Evolutionary conservation across 2,113 vertebrate genomes (phyloP).

Genomic region (Limanda limanda): DNA sequence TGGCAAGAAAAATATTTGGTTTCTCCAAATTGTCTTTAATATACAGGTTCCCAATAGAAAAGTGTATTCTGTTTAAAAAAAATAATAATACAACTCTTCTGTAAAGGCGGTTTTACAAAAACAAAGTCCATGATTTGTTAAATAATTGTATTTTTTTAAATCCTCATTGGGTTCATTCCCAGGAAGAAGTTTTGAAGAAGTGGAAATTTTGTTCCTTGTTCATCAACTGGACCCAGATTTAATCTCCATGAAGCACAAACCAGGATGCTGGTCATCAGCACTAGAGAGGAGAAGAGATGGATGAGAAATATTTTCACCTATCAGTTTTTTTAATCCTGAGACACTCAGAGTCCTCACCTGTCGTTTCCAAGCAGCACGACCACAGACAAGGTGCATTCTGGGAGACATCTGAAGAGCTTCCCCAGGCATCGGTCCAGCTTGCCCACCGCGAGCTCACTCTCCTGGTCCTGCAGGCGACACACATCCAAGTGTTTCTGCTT

Average conservation of each 20-base stretch:
- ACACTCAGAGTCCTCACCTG: conserved; percentile 74
- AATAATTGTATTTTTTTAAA: too few species aligned
- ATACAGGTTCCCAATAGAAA: too few species aligned
- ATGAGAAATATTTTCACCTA: not conserved
- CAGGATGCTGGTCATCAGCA: conserved; percentile 39
- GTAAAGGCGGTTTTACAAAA: too few species aligned
- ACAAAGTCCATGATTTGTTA: too few species aligned
- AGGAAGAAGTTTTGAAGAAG: not conserved
- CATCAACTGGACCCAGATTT: conserved; percentile 38
- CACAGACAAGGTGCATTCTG: conserved; percentile 83
- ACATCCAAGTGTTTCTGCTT: too few species aligned
- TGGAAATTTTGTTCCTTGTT: not conserved
- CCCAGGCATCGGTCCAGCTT: conserved; percentile 82
- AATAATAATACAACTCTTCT: too few species aligned
- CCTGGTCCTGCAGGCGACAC: conserved; percentile 70
- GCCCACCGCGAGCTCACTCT: conserved; percentile 76
- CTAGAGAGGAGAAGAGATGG: conserved; percentile 39
- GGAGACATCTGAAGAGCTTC: conserved; percentile 85
- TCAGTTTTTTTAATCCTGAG: not conserved
- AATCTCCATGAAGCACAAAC: conserved; percentile 80
- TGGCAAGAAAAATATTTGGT: too few species aligned
- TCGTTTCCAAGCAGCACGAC: conserved; percentile 84
- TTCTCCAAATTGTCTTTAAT: too few species aligned
- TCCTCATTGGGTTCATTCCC: not conserved
- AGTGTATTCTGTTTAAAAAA: too few species aligned